Conservation (phyloP, 1,140 invertebrate species). For the Glomeris maerens region DNA sequence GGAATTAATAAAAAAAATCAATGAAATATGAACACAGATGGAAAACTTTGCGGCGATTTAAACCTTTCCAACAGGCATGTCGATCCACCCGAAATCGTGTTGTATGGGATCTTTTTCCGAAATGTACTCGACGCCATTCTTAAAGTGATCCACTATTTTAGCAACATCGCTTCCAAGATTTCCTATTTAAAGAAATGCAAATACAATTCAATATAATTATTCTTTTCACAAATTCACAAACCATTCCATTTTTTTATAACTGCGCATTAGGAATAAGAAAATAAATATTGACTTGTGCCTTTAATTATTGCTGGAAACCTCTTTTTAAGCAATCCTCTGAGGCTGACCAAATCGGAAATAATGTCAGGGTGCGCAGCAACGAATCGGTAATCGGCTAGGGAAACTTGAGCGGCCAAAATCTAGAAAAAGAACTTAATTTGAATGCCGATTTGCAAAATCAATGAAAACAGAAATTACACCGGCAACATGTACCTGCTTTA, state of each 20-base stretch:
- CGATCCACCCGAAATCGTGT: conserved; percentile 49
- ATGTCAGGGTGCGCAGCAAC: conserved; percentile 61
- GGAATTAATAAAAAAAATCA: too few relatives aligned
- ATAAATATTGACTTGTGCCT: conserved; percentile 29
- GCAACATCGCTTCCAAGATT: conserved; percentile 48
- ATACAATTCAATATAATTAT: conserved; percentile 5
- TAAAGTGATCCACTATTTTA: conserved; percentile 43
- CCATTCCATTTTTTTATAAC: too few relatives aligned
- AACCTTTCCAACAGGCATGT: conserved; percentile 50
- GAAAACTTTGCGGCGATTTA: conserved; percentile 18
- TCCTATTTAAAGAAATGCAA: conserved; percentile 24
- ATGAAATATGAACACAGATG: too few relatives aligned
- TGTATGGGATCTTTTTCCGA: conserved; percentile 46
- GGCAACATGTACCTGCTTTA: conserved; percentile 48
- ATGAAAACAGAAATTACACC: not conserved
- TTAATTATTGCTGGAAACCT: conserved; percentile 51
- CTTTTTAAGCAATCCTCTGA: conserved; percentile 57
- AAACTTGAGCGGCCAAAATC: conserved; percentile 45
- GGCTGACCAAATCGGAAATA: conserved; percentile 50
- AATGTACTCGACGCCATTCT: conserved; percentile 49
- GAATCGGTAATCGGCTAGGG: conserved; percentile 52
- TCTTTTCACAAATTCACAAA: conserved; percentile 3
- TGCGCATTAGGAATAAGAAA: too few relatives aligned
- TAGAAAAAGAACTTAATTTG: conserved; percentile 11
- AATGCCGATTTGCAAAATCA: not conserved